Evolutionary conservation across 2,797 vertebrate genomes (phyloP).

Genomic region (Chromobotia macracanthus): DNA sequence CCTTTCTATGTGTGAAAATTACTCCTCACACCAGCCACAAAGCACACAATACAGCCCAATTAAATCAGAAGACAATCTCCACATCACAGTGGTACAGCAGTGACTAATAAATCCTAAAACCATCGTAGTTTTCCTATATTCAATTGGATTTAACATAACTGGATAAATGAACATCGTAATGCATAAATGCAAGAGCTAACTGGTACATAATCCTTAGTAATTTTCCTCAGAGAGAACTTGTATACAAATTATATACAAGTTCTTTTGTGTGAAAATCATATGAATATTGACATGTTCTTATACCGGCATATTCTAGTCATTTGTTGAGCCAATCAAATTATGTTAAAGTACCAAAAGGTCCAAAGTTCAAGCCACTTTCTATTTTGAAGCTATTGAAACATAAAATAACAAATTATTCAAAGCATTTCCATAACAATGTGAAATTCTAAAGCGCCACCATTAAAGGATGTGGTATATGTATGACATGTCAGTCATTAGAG

Average conservation of each 20-base stretch:
- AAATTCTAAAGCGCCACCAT: not conserved
- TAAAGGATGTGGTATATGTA: constrained; percentile 2
- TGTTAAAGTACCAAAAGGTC: too few relatives aligned
- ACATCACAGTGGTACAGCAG: constrained; percentile 43
- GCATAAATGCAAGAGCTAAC: constrained; percentile 28
- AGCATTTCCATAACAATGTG: not conserved
- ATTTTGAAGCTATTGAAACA: constrained; percentile 12
- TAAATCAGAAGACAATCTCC: constrained; percentile 50
- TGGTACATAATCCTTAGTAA: not conserved
- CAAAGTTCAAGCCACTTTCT: not conserved
- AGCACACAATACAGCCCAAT: constrained; percentile 58
- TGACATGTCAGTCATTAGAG: constrained; percentile 50
- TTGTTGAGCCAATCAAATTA: not conserved
- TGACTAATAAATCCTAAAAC: constrained; percentile 51
- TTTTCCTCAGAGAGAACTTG: not conserved
- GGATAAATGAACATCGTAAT: not conserved
- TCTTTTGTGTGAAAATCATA: not conserved
- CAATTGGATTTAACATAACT: constrained; percentile 11
- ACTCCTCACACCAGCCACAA: constrained; percentile 45
- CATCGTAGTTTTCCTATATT: constrained; percentile 32
- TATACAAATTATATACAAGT: too few relatives aligned
- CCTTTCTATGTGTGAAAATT: constrained; percentile 63
- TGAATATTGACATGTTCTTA: not conserved
- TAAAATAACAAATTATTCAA: constrained; percentile 19
- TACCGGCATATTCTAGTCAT: not conserved